Evolutionary conservation across 2,113 vertebrate genomes (phyloP).

Genomic region (Mus pahari): DNA sequence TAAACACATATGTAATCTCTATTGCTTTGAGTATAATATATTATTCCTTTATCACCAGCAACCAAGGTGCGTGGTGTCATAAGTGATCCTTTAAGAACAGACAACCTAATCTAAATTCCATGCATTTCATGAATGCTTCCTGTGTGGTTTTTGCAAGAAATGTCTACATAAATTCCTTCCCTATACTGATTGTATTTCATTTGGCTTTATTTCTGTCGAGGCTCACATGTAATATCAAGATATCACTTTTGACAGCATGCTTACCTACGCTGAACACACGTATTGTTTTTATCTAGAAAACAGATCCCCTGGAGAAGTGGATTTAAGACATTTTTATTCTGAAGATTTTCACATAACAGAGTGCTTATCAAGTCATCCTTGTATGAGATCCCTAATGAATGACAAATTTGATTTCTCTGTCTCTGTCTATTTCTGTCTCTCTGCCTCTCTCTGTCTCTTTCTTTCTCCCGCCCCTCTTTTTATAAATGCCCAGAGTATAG

Average conservation of each 20-base stretch:
- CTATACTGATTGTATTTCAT: constrained; percentile 25
- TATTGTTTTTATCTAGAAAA: constrained; percentile 42
- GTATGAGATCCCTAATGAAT: constrained; percentile 55
- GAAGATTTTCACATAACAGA: constrained; percentile 58
- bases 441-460: background rate
- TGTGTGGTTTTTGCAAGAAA: constrained; percentile 45
- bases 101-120: background rate
- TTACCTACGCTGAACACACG: constrained; percentile 41
- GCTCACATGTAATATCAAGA: constrained; percentile 26
- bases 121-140: constrained; percentile 48
- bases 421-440: constrained; percentile 41
- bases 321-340: constrained; percentile 44
- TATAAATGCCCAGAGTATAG: constrained; percentile 29
- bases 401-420: constrained; percentile 68
- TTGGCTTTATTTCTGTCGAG: background rate
- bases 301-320: constrained; percentile 38
- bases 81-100: constrained; percentile 53
- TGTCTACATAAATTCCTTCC: constrained; percentile 40
- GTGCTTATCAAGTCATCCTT: constrained; percentile 2
- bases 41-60: constrained; percentile 11
- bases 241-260: constrained; percentile 50
- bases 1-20: constrained; percentile 15
- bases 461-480: background rate
- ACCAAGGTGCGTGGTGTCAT: background rate
- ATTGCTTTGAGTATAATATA: constrained; percentile 26